Percentiles rank a stretch among this genome's conserved stretches.
phyloP scores from a whole-genome alignment of 2,888 invertebrate species.

The Cheilosia soror region DNA sequence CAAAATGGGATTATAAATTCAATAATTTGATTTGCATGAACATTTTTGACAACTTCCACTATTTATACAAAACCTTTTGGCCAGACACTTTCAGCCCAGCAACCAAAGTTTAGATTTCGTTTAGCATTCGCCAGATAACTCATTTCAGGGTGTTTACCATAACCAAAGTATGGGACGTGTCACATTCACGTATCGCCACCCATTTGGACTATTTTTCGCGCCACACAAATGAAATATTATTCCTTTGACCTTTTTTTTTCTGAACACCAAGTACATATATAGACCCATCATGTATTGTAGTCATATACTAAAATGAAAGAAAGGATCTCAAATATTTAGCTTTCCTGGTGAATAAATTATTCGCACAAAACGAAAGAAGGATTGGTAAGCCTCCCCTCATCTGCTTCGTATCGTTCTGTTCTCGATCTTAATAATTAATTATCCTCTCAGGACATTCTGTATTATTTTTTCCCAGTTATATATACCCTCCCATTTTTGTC shows the following conservation, averaged over 20 bases:
- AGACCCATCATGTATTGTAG: slow-evolving; percentile 43
- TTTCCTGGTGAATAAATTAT: slow-evolving; percentile 62
- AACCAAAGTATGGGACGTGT: background rate
- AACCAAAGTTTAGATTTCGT: background rate
- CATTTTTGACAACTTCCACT: too few species aligned
- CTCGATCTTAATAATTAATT: slow-evolving; percentile 74
- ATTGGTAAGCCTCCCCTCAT: slow-evolving; percentile 57
- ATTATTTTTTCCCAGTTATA: slow-evolving; percentile 1
- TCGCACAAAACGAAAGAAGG: slow-evolving; percentile 57
- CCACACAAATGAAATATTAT: slow-evolving; percentile 23
- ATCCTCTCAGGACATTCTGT: slow-evolving; percentile 65
- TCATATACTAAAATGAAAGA: slow-evolving; percentile 49
- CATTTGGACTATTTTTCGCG: background rate
- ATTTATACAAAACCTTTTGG: too few species aligned
- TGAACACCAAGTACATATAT: slow-evolving; percentile 3
- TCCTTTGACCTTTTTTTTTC: slow-evolving; percentile 21
- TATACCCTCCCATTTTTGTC: slow-evolving; percentile 7
- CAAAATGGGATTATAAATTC: too few species aligned
- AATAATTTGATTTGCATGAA: too few species aligned
- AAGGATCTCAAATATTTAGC: slow-evolving; percentile 52
- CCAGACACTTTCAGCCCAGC: too few species aligned
- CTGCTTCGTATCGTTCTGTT: slow-evolving; percentile 70
- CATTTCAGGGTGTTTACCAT: background rate
- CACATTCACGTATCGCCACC: background rate
- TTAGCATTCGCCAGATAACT: background rate